Conservation (phyloP, 2,797 vertebrate species). For the Micrastur ruficollis region DNA sequence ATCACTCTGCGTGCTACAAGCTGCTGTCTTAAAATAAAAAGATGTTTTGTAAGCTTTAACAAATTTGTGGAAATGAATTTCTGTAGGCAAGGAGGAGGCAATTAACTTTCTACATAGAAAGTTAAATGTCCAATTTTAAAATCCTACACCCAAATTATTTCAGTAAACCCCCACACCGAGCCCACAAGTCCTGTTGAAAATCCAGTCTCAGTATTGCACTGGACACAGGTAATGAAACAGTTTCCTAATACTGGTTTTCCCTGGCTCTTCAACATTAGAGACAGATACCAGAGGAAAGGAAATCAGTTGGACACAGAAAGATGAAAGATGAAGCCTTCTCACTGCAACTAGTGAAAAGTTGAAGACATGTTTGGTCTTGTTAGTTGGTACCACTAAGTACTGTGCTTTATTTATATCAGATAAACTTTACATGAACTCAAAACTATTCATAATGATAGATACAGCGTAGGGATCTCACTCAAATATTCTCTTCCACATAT, state of each 20-base stretch:
- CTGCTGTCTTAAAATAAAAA: background rate
- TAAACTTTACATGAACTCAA: background rate
- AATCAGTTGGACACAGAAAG: background rate
- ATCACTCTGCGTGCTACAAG: background rate
- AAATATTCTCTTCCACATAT: background rate
- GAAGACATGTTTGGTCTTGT: background rate
- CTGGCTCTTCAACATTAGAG: background rate
- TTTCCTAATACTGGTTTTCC: background rate
- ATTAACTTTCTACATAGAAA: background rate
- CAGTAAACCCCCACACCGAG: background rate
- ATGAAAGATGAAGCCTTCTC: background rate
- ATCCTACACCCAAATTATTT: background rate
- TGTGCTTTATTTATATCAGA: background rate
- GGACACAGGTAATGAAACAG: background rate
- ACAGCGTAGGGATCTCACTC: background rate
- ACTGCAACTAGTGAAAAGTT: background rate
- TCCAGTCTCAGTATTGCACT: background rate
- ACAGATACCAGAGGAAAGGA: background rate
- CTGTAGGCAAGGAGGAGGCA: background rate
- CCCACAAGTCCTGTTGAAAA: background rate
- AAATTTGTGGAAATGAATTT: background rate
- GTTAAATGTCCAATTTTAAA: background rate
- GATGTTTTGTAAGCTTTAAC: background rate
- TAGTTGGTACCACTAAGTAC: background rate
- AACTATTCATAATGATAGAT: background rate